These are phyloP conservation scores for Phalacrocorax pelagicus DNA, from an alignment of 2,113 vertebrate genomes.

Conservation along the genomic window DNA sequence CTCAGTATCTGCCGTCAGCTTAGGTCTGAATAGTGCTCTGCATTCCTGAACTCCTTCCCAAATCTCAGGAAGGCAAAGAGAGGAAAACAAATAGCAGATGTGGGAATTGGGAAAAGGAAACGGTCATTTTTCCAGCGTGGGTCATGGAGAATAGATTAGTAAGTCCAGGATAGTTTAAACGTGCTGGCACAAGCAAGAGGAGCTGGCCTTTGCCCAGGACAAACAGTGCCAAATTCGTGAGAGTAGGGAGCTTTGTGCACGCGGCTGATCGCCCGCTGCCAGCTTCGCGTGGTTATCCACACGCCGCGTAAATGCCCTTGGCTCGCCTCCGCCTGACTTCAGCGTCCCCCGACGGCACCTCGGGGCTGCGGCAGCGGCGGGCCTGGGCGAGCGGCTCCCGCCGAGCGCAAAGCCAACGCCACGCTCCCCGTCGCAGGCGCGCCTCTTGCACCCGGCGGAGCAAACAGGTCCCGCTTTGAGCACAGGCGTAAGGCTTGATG, in stretches of 20 bases:
- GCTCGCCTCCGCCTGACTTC: accelerated
- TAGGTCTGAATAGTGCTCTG: not conserved
- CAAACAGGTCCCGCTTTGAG: accelerated
- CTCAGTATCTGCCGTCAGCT: not conserved
- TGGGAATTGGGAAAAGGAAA: constrained; percentile 60
- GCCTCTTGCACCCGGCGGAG: not conserved
- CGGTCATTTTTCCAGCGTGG: constrained; percentile 51
- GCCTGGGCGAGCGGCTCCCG: not conserved
- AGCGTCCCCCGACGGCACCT: accelerated
- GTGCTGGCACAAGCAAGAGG: not conserved
- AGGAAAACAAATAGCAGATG: constrained; percentile 62
- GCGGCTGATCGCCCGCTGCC: not conserved
- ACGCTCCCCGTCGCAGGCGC: accelerated
- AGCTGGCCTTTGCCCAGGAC: constrained; percentile 52
- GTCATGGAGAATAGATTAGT: constrained; percentile 56
- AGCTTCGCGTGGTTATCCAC: not conserved
- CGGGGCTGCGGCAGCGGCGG: not conserved
- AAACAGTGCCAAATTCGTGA: constrained; percentile 24
- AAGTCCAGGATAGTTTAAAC: not conserved
- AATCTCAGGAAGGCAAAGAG: constrained; percentile 5
- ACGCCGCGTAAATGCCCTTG: not conserved
- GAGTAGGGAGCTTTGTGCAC: not conserved
- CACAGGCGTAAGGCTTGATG: accelerated
- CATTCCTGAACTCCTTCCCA: constrained; percentile 54
- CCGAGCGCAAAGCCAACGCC: accelerated